Percentiles rank a stretch among this genome's conserved stretches.
Evolutionary conservation across 2,797 vertebrate species (phyloP).

Genomic region (Miichthys miiuy): DNA sequence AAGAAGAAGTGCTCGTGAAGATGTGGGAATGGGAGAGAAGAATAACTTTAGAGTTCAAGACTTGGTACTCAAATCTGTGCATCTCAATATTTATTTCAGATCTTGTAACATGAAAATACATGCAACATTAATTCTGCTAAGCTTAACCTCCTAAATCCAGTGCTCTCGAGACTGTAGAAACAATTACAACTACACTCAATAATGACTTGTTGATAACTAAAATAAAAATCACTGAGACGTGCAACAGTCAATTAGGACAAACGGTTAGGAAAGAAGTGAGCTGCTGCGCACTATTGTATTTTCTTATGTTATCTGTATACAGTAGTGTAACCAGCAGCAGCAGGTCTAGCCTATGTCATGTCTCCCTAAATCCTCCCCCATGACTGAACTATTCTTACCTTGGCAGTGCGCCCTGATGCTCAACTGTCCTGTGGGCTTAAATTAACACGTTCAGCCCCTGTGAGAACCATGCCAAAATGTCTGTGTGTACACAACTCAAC

Average conservation of each 20-base stretch:
- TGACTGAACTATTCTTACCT: neutral
- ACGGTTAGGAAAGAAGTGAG: neutral
- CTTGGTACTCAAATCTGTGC: neutral
- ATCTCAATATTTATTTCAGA: neutral
- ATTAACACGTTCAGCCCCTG: constrained; percentile 20
- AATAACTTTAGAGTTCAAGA: neutral
- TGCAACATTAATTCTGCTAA: neutral
- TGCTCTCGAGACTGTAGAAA: too few species aligned
- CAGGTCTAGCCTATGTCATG: neutral
- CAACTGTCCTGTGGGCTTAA: constrained; percentile 31
- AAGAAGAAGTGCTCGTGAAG: too few species aligned
- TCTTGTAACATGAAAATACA: neutral
- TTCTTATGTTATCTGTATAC: neutral
- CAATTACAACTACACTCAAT: neutral
- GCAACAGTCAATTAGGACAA: neutral
- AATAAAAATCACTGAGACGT: neutral
- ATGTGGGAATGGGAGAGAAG: neutral
- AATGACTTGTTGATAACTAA: neutral
- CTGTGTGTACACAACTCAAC: constrained; percentile 8
- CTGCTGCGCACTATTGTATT: neutral
- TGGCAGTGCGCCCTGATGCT: constrained; percentile 2
- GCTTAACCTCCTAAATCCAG: too few species aligned
- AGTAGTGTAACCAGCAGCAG: constrained; percentile 15
- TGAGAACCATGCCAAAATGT: constrained; percentile 8
- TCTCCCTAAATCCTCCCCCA: constrained; percentile 2